Percentiles rank a stretch among this genome's conserved stretches.
Evolutionary conservation across 1,140 invertebrate genomes (phyloP).

Genomic region (Sweltsa coloradensis): DNA sequence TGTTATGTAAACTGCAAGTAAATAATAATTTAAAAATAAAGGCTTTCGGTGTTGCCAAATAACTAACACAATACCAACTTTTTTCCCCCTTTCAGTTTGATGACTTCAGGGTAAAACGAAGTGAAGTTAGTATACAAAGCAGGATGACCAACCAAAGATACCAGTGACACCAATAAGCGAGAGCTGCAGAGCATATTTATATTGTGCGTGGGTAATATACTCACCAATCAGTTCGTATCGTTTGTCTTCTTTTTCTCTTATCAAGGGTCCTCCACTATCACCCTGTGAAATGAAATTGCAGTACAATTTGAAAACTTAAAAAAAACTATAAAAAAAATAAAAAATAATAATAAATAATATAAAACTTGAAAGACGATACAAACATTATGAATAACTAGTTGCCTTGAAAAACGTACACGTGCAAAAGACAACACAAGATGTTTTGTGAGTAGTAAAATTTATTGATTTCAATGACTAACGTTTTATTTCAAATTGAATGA

Average conservation of each 20-base stretch:
- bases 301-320: slow-evolving; percentile 6
- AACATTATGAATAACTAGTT: no score
- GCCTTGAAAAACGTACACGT: no score
- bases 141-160: neutral
- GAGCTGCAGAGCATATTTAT: neutral
- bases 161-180: neutral
- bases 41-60: neutral
- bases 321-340: slow-evolving; percentile 4
- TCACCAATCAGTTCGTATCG: slow-evolving; percentile 66
- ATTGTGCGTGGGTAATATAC: neutral
- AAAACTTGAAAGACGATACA: neutral
- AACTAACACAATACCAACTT: neutral
- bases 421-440: no score
- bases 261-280: slow-evolving; percentile 81
- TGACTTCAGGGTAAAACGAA: neutral
- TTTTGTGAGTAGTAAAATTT: no score
- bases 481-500: no score
- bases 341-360: neutral
- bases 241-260: slow-evolving; percentile 53
- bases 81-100: neutral
- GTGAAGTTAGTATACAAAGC: neutral
- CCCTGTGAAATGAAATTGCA: slow-evolving; percentile 45
- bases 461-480: no score
- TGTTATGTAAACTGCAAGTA: no score
- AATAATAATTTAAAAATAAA: neutral